Percentiles rank a stretch among this genome's conserved stretches.
Evolutionary conservation across 2,113 vertebrate species (phyloP).

Genomic region (Xiphias gladius): DNA sequence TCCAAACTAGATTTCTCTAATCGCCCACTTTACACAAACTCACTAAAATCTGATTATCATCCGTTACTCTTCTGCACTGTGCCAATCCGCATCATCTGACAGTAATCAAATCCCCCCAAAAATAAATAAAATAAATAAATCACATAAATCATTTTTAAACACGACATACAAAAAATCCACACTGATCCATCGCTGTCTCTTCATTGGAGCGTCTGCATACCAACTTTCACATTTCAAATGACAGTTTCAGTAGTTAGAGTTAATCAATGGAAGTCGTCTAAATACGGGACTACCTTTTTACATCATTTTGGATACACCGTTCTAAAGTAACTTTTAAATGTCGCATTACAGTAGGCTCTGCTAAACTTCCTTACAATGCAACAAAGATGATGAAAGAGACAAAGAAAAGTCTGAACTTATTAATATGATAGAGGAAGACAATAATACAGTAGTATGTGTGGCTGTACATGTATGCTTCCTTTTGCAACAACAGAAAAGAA

Average conservation of each 20-base stretch:
- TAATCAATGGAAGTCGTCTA: too few species aligned
- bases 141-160: too few species aligned
- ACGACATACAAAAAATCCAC: too few species aligned
- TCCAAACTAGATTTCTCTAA: conserved; percentile 15
- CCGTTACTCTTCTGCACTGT: conserved; percentile 1
- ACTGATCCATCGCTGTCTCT: too few species aligned
- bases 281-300: too few species aligned
- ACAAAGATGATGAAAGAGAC: background rate
- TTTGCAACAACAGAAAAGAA: background rate
- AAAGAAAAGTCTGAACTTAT: background rate
- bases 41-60: background rate
- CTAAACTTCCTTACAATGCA: background rate
- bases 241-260: too few species aligned
- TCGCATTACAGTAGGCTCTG: background rate
- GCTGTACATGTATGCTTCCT: too few species aligned
- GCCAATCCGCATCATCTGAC: background rate
- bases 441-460: background rate
- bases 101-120: background rate
- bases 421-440: background rate
- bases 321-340: too few species aligned
- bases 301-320: too few species aligned
- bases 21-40: conserved; percentile 7
- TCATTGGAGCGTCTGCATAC: too few species aligned
- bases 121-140: background rate
- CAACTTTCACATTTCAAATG: too few species aligned